Evolutionary conservation across 2,888 invertebrate genomes (phyloP), one percentile per base, ranked within the genome.

Genomic region (Mimachlamys varia): DNA sequence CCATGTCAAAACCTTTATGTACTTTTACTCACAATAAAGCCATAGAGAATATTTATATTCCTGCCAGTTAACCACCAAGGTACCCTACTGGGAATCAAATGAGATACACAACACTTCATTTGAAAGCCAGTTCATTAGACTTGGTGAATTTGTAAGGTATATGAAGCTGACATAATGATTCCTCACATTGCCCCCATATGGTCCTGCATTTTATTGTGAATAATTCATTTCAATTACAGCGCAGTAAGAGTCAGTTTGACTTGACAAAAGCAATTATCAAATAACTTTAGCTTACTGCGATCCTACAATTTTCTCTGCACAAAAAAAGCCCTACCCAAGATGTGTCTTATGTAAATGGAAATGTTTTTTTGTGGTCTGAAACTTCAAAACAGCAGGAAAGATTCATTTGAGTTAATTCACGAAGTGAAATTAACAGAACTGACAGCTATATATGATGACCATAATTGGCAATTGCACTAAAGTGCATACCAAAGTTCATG

Each of bases 41-140:
- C 33, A 33, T 27, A 76, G 19, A 76, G 62, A 27, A 10, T 76
- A 76, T 15, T 27, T 53, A 13, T 76, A 76, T 33, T 76, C 62
- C 12, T 76, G 76, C 33, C 76, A 76, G 27, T 76, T 33, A 4
- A 76, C 76, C 76, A 22, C 33, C 7, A 33, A 76, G 76, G 5
- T 33, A 76, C 15, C 76, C 76, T 33, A 33, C 76, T 76, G 76
- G 15, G 76, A 76, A 76, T 76, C 76, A 27, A 76, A 76, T 76
- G 76, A 76, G 76, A 76, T 76, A 76, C 76, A 76, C 76, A 76
- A 76, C 76, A 76, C 76, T 76, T 33, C 27, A 33, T 76, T 27
- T 76, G 76, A 76, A 76, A 76, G 76, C 76, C 76, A 76, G 76
- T 76, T 76, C 76, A 76, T 76, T 76, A 76, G 76, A 76, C 58